phyloP scores from a whole-genome alignment of 1,140 invertebrate species.

The Drosophila arawakana region DNA sequence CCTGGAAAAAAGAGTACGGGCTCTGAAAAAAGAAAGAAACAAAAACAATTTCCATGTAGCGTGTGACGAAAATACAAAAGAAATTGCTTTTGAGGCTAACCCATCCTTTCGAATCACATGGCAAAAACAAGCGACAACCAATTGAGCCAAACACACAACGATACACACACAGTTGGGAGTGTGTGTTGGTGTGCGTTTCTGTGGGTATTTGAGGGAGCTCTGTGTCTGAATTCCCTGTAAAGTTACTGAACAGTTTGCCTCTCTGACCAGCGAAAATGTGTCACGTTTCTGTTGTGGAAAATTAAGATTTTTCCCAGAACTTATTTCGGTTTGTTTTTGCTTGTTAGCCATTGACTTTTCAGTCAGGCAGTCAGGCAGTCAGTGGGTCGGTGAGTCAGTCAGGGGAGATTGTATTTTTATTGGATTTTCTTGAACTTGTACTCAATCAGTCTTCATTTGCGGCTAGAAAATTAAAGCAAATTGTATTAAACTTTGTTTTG shows the following conservation, averaged over 20 bases:
- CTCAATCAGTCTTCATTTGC: slow-evolving; percentile 72
- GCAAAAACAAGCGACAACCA: slow-evolving; percentile 46
- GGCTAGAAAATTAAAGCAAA: slow-evolving; percentile 64
- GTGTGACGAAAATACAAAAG: slow-evolving; percentile 61
- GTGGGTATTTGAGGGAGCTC: too few relatives aligned
- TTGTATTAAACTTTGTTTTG: slow-evolving; percentile 53
- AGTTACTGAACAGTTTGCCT: slow-evolving; percentile 52
- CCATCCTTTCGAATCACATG: slow-evolving; percentile 21
- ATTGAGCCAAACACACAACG: slow-evolving; percentile 43
- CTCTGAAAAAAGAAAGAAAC: neutral
- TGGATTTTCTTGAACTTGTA: slow-evolving; percentile 41
- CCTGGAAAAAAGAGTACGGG: slow-evolving; percentile 11
- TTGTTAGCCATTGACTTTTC: slow-evolving; percentile 73
- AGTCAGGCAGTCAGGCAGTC: slow-evolving; percentile 1
- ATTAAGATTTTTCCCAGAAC: slow-evolving; percentile 68
- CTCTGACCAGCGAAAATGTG: slow-evolving; percentile 64
- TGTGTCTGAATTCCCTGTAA: slow-evolving; percentile 37
- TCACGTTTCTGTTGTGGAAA: slow-evolving; percentile 71
- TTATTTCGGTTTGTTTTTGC: slow-evolving; percentile 61
- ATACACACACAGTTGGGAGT: neutral
- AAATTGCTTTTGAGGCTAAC: slow-evolving; percentile 58
- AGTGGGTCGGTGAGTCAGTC: neutral
- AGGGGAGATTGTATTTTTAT: slow-evolving; percentile 32
- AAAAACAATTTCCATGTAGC: slow-evolving; percentile 50
- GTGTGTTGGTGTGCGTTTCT: neutral